These are phyloP conservation scores for Epinephelus moara DNA, from an alignment of 2,113 vertebrate genomes.

Conservation along the genomic window DNA sequence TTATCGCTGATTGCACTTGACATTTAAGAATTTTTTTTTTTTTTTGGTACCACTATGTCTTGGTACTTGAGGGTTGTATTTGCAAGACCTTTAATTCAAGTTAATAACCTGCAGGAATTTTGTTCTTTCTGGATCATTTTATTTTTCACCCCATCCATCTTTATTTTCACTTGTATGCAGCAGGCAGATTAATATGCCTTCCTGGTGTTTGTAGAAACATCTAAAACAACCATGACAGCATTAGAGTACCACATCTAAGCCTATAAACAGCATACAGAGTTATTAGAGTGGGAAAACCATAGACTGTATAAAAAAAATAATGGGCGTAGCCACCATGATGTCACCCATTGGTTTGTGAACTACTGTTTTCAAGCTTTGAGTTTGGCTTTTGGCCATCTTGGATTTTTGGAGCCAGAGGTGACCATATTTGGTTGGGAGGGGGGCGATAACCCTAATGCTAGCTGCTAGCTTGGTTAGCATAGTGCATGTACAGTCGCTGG, in stretches of 20 bases:
- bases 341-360: no score
- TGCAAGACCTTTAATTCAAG: conserved; percentile 6
- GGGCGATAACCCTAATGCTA: no score
- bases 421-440: no score
- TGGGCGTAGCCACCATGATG: no score
- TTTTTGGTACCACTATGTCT: background rate
- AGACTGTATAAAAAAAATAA: no score
- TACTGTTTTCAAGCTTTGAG: no score
- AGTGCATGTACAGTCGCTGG: no score
- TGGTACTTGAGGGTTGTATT: background rate
- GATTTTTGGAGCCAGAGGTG: no score
- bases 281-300: conserved; percentile 8
- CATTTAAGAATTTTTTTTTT: background rate
- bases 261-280: conserved; percentile 14
- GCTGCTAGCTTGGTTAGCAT: no score
- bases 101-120: conserved; percentile 22
- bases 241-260: background rate
- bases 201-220: conserved; percentile 2
- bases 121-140: background rate
- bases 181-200: conserved; percentile 2
- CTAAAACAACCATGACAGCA: conserved; percentile 6
- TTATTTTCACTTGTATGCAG: background rate
- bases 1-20: background rate
- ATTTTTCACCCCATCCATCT: background rate
- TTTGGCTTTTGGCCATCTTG: no score